Evolutionary conservation across 1,140 invertebrate genomes (phyloP), one percentile per base, ranked within the genome.

Genomic region (Aphelenchoides besseyi): DNA sequence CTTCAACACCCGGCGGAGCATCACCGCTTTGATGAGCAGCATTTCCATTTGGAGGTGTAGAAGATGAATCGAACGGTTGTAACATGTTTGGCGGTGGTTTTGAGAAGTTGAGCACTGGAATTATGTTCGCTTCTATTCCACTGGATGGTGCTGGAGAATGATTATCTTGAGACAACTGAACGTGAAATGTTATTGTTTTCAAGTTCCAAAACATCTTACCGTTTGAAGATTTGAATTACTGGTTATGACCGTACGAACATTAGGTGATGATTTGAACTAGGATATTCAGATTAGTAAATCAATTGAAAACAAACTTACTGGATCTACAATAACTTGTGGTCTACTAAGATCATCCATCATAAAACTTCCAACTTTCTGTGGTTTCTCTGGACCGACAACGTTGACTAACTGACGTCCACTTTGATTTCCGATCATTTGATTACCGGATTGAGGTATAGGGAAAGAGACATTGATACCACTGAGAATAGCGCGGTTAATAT

Each of bases 281-380:
- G 23, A 5, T 33, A 8, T 41, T 41, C n/a, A n/a, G 37, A 41
- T 41, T 41, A 41, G 55, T 12, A 48, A 23, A 48, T 16, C 41
- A 48, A 48, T 16, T 48, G 23, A 48, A 48, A 48, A 48, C 12
- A 59, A 59, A 59, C 18, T 28, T 8, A 5, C 55, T 5, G 55
- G 5, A 59, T 59, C 26, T 8, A 33, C 5, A 8, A 8, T 18
- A 18, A 59, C 73, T 75, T n/a, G n/a, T 18, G 78, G 79, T 66
- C 71, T 74, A 52, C 79, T 79, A n/a, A 79, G 70, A 57, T 82
- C 79, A 29, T 74, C 30, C 30, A 84, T 61, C 16, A 84, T 41
- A 30, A 77, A 48, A 52, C 70, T 76, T 36, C 79, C 64, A 41
- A 80, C 68, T 53, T 83, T 81, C 9, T 70, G 52, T 1, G 35